These are phyloP conservation scores for Galeopsomyia nigrocyanea DNA, from an alignment of 2,888 invertebrate species.

Conservation along the genomic window DNA sequence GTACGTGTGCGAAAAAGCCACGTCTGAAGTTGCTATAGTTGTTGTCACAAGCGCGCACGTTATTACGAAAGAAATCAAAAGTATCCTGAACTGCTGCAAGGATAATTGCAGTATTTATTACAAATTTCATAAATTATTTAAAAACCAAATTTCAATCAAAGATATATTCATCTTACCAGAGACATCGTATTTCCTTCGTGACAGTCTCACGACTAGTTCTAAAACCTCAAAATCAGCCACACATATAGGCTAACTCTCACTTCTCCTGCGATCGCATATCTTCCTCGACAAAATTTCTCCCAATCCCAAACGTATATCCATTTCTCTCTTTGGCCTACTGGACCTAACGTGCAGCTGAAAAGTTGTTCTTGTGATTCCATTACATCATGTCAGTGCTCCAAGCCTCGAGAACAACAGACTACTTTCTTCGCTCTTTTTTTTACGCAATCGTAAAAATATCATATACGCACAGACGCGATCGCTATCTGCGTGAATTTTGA, in stretches of 20 bases:
- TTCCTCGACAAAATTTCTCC: not conserved
- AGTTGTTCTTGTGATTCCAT: not conserved
- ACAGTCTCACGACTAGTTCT: constrained; percentile 13
- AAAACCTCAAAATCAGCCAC: not conserved
- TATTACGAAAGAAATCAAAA: not conserved
- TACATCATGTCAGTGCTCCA: not conserved
- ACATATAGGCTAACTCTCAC: constrained; percentile 30
- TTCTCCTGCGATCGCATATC: constrained; percentile 4
- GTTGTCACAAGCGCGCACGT: not conserved
- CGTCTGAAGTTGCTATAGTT: not conserved
- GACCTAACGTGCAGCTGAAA: not conserved
- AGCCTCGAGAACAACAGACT: constrained; percentile 17
- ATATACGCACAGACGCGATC: constrained; percentile 12
- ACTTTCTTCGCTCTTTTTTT: constrained; percentile 14
- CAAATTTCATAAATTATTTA: constrained; percentile 22
- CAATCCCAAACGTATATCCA: constrained; percentile 3
- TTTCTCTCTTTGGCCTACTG: not conserved
- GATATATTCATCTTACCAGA: constrained; percentile 18
- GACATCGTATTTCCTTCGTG: constrained; percentile 21
- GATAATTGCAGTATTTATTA: too few species aligned
- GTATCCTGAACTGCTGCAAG: not conserved
- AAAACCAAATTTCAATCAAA: not conserved
- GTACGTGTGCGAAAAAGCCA: constrained; percentile 18
- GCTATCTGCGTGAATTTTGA: constrained; percentile 19
- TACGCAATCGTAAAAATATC: constrained; percentile 21